Evolutionary conservation across 2,888 invertebrate species (phyloP), one percentile per base, ranked within the genome.

Genomic region (Agonopterix subpropinquella): DNA sequence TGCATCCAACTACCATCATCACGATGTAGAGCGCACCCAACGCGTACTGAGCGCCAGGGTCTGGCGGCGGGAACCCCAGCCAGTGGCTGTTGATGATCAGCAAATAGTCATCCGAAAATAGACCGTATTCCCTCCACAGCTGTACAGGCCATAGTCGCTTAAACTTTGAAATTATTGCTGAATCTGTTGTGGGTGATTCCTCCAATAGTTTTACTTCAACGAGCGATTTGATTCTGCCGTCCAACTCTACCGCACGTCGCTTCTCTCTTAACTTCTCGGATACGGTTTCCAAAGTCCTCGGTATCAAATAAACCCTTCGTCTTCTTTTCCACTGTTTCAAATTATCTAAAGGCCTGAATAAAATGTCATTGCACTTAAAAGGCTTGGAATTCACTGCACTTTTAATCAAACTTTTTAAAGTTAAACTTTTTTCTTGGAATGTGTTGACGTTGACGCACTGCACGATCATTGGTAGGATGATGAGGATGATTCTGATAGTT

Each of bases 11-110:
- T 2, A 89, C 65, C 73, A 92, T 90, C 65, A 95, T 87, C 36
- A 92, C 61, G 18, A 90, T 67, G 69, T 94, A 94, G 35, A 93
- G 63, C 10, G 79, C 77, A 8, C 91, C 94, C 54, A 94, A 77
- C 0, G 85, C 71, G 62, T 92, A 91, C 67, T 93, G 92, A 37
- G 89, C 75, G 5, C 67, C 63, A 8, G 89, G 82, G 4, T 82
- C 70, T 0, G 93, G 92, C 0, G 94, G 93, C 10, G 89, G 82
- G 67, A 92, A 94, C 55, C 87, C 73, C 61, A 94, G 72, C 95
- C 95, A 95, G 70, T 94, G 92, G 0, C 83, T 73, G 76, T 94
- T 93, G 52, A 94, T 91, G 44, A 80, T 66, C 35, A 77, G 57
- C 52, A 92, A 65, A 62, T 90, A 91, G 36, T 90, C 89, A 37